A percentile compares a stretch with the other conserved stretches of the same genome.
Evolutionary conservation across 2,113 vertebrate species (phyloP).

Genomic region (Neolamprologus caudopunctatus): DNA sequence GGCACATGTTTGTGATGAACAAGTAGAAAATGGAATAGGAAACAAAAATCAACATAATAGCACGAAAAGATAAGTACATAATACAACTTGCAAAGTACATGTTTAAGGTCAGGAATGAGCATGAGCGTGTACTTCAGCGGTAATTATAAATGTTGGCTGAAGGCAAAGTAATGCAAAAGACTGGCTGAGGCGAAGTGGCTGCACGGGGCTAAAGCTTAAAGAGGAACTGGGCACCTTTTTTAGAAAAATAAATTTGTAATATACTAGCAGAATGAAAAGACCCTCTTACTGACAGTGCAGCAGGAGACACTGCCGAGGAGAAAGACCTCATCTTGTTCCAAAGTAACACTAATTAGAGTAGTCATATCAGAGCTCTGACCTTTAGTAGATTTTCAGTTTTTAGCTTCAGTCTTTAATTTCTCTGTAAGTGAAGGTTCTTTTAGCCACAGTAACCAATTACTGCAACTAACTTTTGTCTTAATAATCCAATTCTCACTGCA

Average conservation of each 20-base stretch:
- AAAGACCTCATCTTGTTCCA: constrained; percentile 1
- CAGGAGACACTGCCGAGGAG: neutral
- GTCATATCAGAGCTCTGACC: constrained; percentile 27
- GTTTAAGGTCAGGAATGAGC: neutral
- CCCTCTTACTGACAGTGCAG: neutral
- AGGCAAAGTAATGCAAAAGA: neutral
- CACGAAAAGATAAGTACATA: neutral
- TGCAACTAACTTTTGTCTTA: neutral
- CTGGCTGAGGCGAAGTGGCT: neutral
- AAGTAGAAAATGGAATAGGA: neutral
- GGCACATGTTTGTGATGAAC: neutral
- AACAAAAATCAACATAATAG: neutral
- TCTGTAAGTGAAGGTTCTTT: neutral
- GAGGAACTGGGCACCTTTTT: neutral
- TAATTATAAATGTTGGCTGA: neutral
- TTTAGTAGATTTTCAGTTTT: constrained; percentile 26
- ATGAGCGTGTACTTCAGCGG: neutral
- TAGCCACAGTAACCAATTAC: neutral
- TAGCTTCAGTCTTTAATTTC: constrained; percentile 6
- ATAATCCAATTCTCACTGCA: neutral
- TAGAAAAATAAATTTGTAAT: neutral
- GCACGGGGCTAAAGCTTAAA: neutral
- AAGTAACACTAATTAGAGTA: constrained; percentile 35
- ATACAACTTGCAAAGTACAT: neutral
- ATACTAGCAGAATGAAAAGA: neutral